Base-by-base conservation (phyloP, 2,888 invertebrate genomes). In the Uropetala carovei region DNA sequence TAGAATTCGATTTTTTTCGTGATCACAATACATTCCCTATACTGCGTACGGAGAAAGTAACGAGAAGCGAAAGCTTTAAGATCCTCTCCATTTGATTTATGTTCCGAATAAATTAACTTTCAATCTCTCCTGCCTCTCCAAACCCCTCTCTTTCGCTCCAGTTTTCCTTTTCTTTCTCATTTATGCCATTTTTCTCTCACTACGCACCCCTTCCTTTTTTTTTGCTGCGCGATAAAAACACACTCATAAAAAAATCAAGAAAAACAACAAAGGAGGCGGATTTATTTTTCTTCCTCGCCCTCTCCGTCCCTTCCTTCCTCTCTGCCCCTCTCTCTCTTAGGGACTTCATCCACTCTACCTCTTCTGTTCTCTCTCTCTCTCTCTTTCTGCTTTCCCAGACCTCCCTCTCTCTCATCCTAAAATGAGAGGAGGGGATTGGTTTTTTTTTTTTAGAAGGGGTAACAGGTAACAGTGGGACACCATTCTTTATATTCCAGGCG, bases 61-160 rank as follows among this genome's bases (percentile, higher is more conserved):
- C n/a, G n/a, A 83, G 83, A n/a, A 75, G 27, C 10, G 22, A 85
- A 85, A 30, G 22, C 60, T 86, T 60, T 60, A 4, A 60, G 86
- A 60, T 86, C 59, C 60, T 58, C 27, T 43, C 60, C 86, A 60
- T 86, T 86, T 86, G 86, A 86, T 86, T 86, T 86, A 86, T 60
- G 86, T 18, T 58, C 59, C 58, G 86, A 86, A 86, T 86, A 86
- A 86, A 86, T 86, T 86, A 86, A 86, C 86, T 86, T 86, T 82
- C 82, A 56, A 30, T 82, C 82, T 27, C 60, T 86, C 18, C 27
- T 30, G 16, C n/a, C 60, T 86, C 86, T 60, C 60, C 60, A 16
- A 60, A 27, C 60, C 30, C n/a, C 16, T 64, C n/a, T 30, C 81
- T 22, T 30, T 30, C 81, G 22, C 30, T 3, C 27, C 13, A 18